Conservation (phyloP, 2,888 invertebrate genomes). For the Alentia gelatinosa region DNA sequence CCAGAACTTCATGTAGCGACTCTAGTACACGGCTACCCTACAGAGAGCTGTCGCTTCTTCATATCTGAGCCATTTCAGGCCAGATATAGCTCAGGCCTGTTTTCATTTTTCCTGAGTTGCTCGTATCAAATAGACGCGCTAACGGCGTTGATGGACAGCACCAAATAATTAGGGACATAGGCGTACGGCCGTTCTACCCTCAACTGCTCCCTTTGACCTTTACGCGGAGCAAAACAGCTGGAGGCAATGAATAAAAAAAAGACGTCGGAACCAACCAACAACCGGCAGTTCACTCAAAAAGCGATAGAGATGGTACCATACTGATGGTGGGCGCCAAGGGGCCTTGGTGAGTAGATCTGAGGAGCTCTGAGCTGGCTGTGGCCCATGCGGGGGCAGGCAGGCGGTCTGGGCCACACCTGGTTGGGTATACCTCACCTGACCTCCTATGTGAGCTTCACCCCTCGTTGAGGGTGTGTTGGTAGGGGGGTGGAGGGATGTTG, state of each 20-base stretch:
- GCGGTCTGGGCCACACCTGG: background rate
- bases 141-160: background rate
- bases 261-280: background rate
- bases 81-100: background rate
- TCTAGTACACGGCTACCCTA: too few relatives aligned
- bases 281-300: background rate
- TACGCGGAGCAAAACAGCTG: background rate
- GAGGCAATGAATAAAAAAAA: background rate
- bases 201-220: background rate
- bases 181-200: background rate
- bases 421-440: background rate
- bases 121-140: background rate
- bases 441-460: background rate
- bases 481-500: background rate
- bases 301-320: background rate
- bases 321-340: background rate
- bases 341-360: background rate
- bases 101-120: background rate
- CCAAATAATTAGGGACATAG: background rate
- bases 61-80: too few relatives aligned
- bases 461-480: background rate
- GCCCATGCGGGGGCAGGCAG: background rate
- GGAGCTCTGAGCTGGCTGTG: background rate
- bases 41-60: too few relatives aligned
- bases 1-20: too few relatives aligned